Evolutionary conservation across 2,888 invertebrate species (phyloP), one percentile per base, ranked within the genome.

Genomic region (Andrena minutula): DNA sequence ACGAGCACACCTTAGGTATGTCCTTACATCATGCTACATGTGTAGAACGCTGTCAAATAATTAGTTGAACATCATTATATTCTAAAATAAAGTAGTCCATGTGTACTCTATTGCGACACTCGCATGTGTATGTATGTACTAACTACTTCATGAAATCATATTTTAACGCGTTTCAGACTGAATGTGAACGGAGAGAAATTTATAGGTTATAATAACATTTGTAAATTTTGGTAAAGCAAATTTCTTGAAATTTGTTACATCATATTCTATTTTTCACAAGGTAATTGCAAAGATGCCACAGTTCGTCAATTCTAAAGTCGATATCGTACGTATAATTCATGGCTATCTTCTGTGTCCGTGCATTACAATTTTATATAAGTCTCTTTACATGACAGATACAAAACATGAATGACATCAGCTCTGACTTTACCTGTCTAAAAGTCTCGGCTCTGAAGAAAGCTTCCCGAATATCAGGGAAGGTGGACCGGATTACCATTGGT

Each of bases 371-470:
- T 4, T 32, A 0, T 58, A 28, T 26, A 10, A 49, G 32, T 41
- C 12, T 41, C 12, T 7, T 30, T 47, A 23, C 56, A 51, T 78
- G 47, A 23, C 30, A 84, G 82, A 35, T 61, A 12, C 53, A 75
- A 12, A 32, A 75, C 12, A 84, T 93, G 87, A 90, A 89, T 30
- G 90, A 92, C 28, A 86, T 94, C n/a, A 84, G 90, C 20, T 89
- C 90, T 20, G 93, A 92, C 60, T 94, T 95, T 89, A 95, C 94
- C 74, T 94, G 94, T 87, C 91, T 96, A 64, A 95, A 96, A 87
- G 94, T 96, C 78, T 95, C 96, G 2, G 96, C 95, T 5, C 91
- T 96, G 30, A 94, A 94, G 51, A 96, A 96, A 91, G 95, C 95
- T 3, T 95, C 94, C 23, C 94, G 94, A 89, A 94, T 96, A 32